Base-by-base conservation (phyloP, 2,113 vertebrate genomes). In the Pyrgilauda ruficollis region DNA sequence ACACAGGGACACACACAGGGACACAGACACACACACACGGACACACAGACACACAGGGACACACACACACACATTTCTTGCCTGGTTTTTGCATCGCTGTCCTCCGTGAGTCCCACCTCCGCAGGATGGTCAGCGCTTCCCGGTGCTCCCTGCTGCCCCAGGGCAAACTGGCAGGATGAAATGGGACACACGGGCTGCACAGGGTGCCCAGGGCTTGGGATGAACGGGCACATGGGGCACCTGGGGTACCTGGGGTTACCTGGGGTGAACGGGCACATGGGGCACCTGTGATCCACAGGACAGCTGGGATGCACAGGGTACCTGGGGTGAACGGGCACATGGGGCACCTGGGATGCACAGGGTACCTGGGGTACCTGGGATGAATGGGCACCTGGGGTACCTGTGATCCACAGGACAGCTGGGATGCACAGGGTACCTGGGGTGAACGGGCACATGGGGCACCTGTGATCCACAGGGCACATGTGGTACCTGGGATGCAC, bases 31-130 rank as follows among this genome's bases (percentile, higher is more conserved):
- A 55, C 11, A 55, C 11, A 21, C 11, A 0, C 35, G 8, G 77
- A 18, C 61, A 8, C 24, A 0, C 0, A 11, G 8, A 2, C 5
- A 0, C 1, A 3, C 27, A 6, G 23, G 37, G 37, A 37, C 37
- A 37, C 37, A 37, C 37, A 37, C 37, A 7, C 39, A 55, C 11
- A 21, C 11, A 0, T 44, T 74, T 26, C 50, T 73, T 5, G 11
- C 59, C 59, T 0, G 0, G 0, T 66, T 26, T 69, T 69, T 11
- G 13, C 26, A 6, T 7, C 15, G 0, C 33, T 46, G 20, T 18
- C 1, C 3, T 1, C 22, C 13, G 0, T 0, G 11, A n/a, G 0
- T 6, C 27, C n/a, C 6, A 1, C 5, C 20, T 37, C 31, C 31
- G 31, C 2, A 13, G 0, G 11, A 23, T 15, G 66, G 53, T 20